Evolutionary conservation across 2,113 vertebrate species (phyloP), one percentile per base, ranked within the genome.

Genomic region (Calyptomena viridis): DNA sequence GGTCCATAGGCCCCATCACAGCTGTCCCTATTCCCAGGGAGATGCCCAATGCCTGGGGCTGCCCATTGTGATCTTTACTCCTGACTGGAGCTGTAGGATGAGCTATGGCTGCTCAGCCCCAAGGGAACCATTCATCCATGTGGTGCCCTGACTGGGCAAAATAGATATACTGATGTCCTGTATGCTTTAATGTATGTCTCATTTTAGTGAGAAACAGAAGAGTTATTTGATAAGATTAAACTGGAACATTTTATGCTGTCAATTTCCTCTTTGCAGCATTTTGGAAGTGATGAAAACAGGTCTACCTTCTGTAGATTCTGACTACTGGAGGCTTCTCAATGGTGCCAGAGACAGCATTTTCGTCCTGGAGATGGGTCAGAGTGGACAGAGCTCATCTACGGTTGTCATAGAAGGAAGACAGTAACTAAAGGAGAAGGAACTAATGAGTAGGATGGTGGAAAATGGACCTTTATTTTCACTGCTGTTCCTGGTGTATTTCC

Each of bases 71-170:
- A 6, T 9, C 5, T 3, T 12, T 37, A 14, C 33, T 60, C 8
- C n/a, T 55, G 30, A 2, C 6, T 27, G 17, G 17, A 15, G 8
- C 6, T 4, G 8, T 39, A 31, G 12, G 13, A 56, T 1, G 2
- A 9, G 12, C 12, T 62, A 3, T 2, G 27, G 6, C 31, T 71
- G 9, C 27, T 31, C 13, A 53, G 12, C 2, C 21, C 6, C 21
- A 27, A 8, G 7, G 44, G 19, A 79, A 10, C 3, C 19, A 35
- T 16, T 7, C 0, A 2, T 17, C 31, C 8, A 4, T 44, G 12
- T 17, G 18, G n/a, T 47, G 12, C 16, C 9, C 30, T n/a, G 20
- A 55, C 27, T 25, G 19, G 33, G 30, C 11, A 37, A 67, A 74
- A 19, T 5, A 67, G 47, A 25, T 24, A 9, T 3, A 52, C 23